phyloP scores from a whole-genome alignment of 1,140 invertebrate genomes.

The Radopholus similis region DNA sequence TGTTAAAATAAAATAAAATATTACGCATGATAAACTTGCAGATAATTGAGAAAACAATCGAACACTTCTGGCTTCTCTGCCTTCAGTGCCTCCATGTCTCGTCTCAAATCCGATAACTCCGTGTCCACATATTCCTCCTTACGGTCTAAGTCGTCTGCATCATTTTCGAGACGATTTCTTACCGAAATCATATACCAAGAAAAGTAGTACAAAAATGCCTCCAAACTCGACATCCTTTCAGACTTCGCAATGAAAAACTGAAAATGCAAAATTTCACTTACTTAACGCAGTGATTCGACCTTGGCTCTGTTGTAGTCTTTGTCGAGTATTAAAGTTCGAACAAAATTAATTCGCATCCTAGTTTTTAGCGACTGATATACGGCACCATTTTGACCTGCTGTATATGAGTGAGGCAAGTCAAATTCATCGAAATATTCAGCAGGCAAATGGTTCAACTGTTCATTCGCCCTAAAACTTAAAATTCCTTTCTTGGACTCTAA shows the following conservation, averaged over 20 bases:
- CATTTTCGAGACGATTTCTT: conserved; percentile 26
- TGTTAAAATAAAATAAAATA: not conserved
- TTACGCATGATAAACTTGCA: conserved; percentile 27
- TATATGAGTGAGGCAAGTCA: not conserved
- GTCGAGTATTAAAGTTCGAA: conserved; percentile 26
- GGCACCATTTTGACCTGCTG: not conserved
- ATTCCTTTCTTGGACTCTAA: not conserved
- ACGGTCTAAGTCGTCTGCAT: conserved; percentile 30
- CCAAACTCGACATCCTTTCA: conserved; percentile 15
- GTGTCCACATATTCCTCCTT: conserved; percentile 22
- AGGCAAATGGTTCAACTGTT: conserved; percentile 26
- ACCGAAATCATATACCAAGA: conserved; percentile 47
- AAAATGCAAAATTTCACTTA: not conserved
- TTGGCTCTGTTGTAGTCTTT: conserved; percentile 28
- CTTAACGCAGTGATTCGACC: not conserved
- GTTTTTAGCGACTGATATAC: not conserved
- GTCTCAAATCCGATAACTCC: conserved; percentile 18
- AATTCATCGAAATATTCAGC: not conserved
- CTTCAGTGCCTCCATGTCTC: conserved; percentile 36
- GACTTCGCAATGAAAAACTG: conserved; percentile 11
- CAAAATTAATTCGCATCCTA: conserved; percentile 26
- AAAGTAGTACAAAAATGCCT: conserved; percentile 42
- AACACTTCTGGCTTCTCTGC: conserved; percentile 27
- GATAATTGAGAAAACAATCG: conserved; percentile 41
- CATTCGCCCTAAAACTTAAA: conserved; percentile 36